Base-by-base conservation (phyloP, 2,888 invertebrate genomes). In the Podabrus alpinus region DNA sequence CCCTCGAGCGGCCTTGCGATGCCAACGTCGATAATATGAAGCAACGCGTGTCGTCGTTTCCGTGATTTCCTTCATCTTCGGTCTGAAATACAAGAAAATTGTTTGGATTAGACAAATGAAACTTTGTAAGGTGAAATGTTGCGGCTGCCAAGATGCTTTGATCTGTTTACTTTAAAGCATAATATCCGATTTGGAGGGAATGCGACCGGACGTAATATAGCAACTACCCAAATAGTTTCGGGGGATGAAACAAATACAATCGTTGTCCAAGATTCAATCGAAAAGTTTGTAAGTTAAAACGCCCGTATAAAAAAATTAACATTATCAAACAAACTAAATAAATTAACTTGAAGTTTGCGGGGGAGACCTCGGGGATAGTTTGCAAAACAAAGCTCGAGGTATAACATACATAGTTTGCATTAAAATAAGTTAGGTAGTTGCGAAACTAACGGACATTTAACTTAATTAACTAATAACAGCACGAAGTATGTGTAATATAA, bases 41-140 rank as follows among this genome's bases (percentile, higher is more conserved):
- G 85, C 96, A 94, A 81, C 98, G 92, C 68, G 97, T 98, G 87
- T 99, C 99, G 87, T 99, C 99, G 88, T 98, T 98, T 83, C 98
- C 98, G 87, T 97, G 97, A 88, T 97, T 97, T 79, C 97, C 97
- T 87, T 99, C 98, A 86, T 99, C 98, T 89, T 99, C 98, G 91
- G 98, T 97, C 95, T 97, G 91, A 68, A 91, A 91, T 81, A 82
- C 81, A 75, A 73, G 71, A n/a, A 15, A 9, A n/a, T 13, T 15
- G 16, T 71, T 70, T 66, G 45, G 45, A 13, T 66, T 25, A 66
- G 64, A 61, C 19, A 60, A 45, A 72, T 29, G 19, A 25, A 66
- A 21, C 19, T 19, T 60, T 61, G 2, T 21, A 45, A 25, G 60
- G 24, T 24, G 61, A 66, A 24, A 19, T 9, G 10, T 68, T 29